Base-by-base conservation (phyloP, 2,113 vertebrate genomes). In the Astatotilapia flaviijosephi region DNA sequence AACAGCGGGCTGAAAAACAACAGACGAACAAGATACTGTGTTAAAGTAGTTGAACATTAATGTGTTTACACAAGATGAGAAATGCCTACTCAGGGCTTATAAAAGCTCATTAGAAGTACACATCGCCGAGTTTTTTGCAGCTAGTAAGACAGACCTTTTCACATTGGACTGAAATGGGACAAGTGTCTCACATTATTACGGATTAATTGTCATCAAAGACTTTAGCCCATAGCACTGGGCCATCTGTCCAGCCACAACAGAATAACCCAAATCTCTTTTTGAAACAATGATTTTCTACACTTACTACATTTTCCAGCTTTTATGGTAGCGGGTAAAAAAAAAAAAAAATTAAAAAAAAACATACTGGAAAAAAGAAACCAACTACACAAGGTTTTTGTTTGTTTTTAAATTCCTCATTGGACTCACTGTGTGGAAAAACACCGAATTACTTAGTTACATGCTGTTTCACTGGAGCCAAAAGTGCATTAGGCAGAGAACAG, bases 1-100 rank as follows among this genome's bases (percentile, higher is more conserved):
- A 99, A 99, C 96, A 99, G 98, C 84, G 99, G 99, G 96, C 99
- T 99, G 97, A 84, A 96, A 97, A 45, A 93, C 92, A 94, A 95
- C 88, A 62, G 9, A 80, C 60, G 21, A 83, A 81, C 54, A 77
- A 33, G 15, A 83, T 1, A 26, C 3, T 7, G 21, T 53, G 40
- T 88, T 73, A 35, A 58, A 68, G 40, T 8, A 42, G 65, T 12
- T n/a, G 2, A 54, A 51, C 33, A 54, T 55, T n/a, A 21, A 81
- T 2, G 8, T 31, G 19, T 75, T 47, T 33, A 73, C 28, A 81
- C 35, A n/a, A 40, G 21, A 51, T 70, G 49, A 19, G 60, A 28
- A 80, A 77, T 31, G 45, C 40, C 82, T 75, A 42, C 19, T 83
- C 33, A 6, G 19, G 21, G 9, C 5, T 23, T n/a, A 28, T 35